phyloP scores from a whole-genome alignment of 1,140 invertebrate species.

The Armadillidium nasatum region DNA sequence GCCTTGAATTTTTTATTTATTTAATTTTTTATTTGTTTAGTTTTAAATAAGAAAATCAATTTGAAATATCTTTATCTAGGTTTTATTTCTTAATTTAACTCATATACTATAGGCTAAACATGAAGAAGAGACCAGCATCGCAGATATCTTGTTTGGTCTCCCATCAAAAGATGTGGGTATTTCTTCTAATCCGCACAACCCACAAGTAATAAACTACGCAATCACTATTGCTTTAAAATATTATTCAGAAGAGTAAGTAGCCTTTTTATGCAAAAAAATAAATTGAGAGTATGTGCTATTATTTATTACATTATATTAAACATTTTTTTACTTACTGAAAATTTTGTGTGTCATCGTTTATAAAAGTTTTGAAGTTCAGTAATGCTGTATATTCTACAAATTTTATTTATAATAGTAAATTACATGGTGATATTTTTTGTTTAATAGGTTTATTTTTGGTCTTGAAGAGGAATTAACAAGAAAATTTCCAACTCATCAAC shows the following conservation, averaged over 20 bases:
- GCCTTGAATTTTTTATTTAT: no score
- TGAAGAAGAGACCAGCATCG: slow-evolving; percentile 66
- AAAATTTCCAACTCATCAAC: slow-evolving; percentile 63
- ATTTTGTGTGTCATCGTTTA: no score
- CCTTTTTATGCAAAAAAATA: background rate
- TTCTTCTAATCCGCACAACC: slow-evolving; percentile 69
- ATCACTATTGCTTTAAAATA: slow-evolving; percentile 80
- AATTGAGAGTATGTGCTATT: no score
- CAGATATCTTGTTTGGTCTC: slow-evolving; percentile 88
- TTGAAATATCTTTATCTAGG: no score
- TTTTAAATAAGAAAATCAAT: no score
- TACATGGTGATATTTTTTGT: slow-evolving; percentile 16
- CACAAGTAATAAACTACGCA: slow-evolving; percentile 81
- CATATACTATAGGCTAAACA: slow-evolving; percentile 34
- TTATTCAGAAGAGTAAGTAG: slow-evolving; percentile 66
- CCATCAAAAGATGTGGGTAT: slow-evolving; percentile 82
- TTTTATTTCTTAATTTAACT: no score
- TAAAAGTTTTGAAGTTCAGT: no score
- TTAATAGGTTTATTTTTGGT: slow-evolving; percentile 69
- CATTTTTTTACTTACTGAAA: no score
- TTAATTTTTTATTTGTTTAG: no score
- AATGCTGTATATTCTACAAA: no score
- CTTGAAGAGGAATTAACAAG: slow-evolving; percentile 64
- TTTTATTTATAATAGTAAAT: no score
- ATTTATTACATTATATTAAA: no score